Conservation (phyloP, 2,113 vertebrate species). For the Stictonetta naevosa region DNA sequence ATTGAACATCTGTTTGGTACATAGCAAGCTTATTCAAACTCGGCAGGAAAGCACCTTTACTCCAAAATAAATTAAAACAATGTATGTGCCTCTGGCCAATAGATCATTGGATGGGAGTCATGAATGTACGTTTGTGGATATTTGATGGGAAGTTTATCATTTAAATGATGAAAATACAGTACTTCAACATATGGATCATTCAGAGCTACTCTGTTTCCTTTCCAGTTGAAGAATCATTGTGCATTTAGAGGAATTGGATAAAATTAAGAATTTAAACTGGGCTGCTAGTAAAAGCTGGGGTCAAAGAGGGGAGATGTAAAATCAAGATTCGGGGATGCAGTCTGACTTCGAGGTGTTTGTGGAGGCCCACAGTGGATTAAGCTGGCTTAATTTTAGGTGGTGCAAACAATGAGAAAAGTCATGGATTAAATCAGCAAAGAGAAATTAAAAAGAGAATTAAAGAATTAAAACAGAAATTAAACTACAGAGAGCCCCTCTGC, state of each 20-base stretch:
- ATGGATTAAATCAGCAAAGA: background rate
- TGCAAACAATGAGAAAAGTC: background rate
- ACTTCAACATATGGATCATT: constrained; percentile 70
- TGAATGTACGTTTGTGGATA: constrained; percentile 60
- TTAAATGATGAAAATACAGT: constrained; percentile 63
- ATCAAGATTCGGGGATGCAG: background rate
- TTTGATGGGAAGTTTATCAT: constrained; percentile 66
- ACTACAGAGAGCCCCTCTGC: background rate
- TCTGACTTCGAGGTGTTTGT: background rate
- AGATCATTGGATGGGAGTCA: constrained; percentile 67
- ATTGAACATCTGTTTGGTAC: constrained; percentile 65
- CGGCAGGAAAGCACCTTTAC: constrained; percentile 71
- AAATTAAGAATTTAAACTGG: constrained; percentile 60
- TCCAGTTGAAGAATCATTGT: constrained; percentile 60
- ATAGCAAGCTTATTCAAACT: constrained; percentile 51
- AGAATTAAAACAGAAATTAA: background rate
- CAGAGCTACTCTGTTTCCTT: constrained; percentile 43
- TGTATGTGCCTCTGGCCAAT: constrained; percentile 71
- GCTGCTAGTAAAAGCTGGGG: constrained; percentile 29
- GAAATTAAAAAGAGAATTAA: background rate
- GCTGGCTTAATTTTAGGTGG: background rate
- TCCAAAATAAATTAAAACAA: constrained; percentile 75
- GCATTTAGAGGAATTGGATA: constrained; percentile 54
- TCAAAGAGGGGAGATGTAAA: background rate
- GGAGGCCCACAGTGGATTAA: background rate